Percentiles rank a stretch among this genome's conserved stretches.
These are phyloP conservation scores for Phortica okadai DNA, from an alignment of 2,888 invertebrate species.

Conservation along the genomic window DNA sequence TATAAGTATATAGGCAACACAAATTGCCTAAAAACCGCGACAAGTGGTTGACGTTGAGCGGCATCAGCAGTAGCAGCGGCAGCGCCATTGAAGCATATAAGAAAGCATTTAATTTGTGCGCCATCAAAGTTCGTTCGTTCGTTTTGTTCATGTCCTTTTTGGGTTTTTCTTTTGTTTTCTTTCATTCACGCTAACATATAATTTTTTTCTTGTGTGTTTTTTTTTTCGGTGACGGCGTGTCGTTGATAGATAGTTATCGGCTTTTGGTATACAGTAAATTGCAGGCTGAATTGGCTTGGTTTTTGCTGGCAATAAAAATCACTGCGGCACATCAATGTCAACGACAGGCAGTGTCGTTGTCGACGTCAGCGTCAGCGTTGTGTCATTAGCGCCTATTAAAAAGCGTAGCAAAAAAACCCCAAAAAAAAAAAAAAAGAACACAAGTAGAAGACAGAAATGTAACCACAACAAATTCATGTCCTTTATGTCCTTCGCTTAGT, in stretches of 20 bases:
- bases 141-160: slow-evolving; percentile 56
- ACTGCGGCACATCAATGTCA: slow-evolving; percentile 71
- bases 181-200: background rate
- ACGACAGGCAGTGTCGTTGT: slow-evolving; percentile 38
- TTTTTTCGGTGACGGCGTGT: slow-evolving; percentile 1
- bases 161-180: slow-evolving; percentile 17
- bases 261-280: slow-evolving; percentile 70
- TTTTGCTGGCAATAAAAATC: slow-evolving; percentile 60
- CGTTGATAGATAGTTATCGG: slow-evolving; percentile 49
- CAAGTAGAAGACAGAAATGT: slow-evolving; percentile 2
- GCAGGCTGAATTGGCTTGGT: slow-evolving; percentile 49
- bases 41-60: slow-evolving; percentile 60
- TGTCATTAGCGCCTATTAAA: slow-evolving; percentile 58
- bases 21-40: slow-evolving; percentile 69
- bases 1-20: slow-evolving; percentile 55
- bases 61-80: slow-evolving; percentile 1
- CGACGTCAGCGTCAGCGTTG: slow-evolving; percentile 41
- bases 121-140: slow-evolving; percentile 56
- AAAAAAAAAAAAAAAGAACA: slow-evolving; percentile 36
- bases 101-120: slow-evolving; percentile 70
- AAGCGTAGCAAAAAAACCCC: slow-evolving; percentile 28
- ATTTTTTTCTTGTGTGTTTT: slow-evolving; percentile 1
- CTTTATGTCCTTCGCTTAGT: slow-evolving; percentile 50
- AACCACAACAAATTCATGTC: slow-evolving; percentile 36
- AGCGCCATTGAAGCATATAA: slow-evolving; percentile 64